Base-by-base conservation (phyloP, 2,113 vertebrate species). In the Perca fluviatilis region DNA sequence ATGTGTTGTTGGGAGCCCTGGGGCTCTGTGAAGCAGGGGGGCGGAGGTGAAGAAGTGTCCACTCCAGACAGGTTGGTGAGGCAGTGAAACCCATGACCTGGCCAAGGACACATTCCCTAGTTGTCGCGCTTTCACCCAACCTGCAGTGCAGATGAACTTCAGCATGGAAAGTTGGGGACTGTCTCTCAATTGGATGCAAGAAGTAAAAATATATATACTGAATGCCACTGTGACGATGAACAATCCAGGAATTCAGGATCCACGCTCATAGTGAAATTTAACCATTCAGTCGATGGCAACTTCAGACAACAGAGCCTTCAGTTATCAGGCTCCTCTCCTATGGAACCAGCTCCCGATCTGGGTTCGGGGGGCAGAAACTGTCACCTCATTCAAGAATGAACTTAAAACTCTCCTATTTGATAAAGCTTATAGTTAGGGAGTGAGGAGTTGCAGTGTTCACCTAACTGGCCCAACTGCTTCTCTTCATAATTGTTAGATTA, bases 51-150 rank as follows among this genome's bases (percentile, higher is more conserved):
- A 91, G 87, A 80, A 92, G 89, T 74, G 83, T 88, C 95, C 87
- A 90, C 74, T 94, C 88, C 92, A 82, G 89, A 89, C 84, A 85
- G 89, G 92, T 93, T 67, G 79, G 83, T 83, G 71, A 92, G 90
- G 92, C 82, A 71, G 64, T 92, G 72, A 92, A 94, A 88, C 91
- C 93, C 83, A 84, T 30, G 54, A 86, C 88, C 68, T 62, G 54
- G 57, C 70, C 75, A 64, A 75, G 74, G 40, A 87, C 77, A 77
- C 60, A 78, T 75, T 83, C 40, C 23, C n/a, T 49, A 58, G 57
- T 30, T 74, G 53, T 63, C 18, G n/a, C 18, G 9, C 23, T 25
- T 68, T 51, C 15, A 51, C 49, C n/a, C 46, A 62, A 36, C 47
- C 51, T 66, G n/a, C 36, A 46, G 16, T 19, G 69, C 14, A 56